These are phyloP conservation scores for Campopleginae sp. DNA, from an alignment of 2,888 invertebrate genomes.

Conservation along the genomic window DNA sequence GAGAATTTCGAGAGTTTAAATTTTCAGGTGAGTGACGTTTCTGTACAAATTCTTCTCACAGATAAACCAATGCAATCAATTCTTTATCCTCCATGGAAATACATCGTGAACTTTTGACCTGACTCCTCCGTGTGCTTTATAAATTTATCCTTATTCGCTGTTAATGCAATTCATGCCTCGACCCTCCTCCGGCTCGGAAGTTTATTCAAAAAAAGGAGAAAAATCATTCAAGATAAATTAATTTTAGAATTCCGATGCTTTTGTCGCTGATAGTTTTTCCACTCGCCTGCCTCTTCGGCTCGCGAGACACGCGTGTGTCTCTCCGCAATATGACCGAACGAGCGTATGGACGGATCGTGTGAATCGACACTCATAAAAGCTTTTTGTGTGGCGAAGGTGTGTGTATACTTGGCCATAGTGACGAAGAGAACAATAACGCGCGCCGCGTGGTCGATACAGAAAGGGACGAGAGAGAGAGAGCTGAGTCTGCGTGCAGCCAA, in stretches of 20 bases:
- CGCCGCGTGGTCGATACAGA: background rate
- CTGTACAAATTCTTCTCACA: background rate
- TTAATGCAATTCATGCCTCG: background rate
- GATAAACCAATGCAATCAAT: slow-evolving; percentile 33
- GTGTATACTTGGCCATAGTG: background rate
- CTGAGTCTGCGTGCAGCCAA: slow-evolving; percentile 48
- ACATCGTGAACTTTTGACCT: slow-evolving; percentile 65
- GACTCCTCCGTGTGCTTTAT: background rate
- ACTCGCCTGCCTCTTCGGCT: slow-evolving; percentile 35
- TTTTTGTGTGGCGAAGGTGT: slow-evolving; percentile 43
- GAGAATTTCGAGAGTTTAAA: slow-evolving; percentile 19
- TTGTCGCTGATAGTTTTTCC: background rate
- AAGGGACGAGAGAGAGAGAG: slow-evolving; percentile 6
- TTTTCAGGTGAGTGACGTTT: slow-evolving; percentile 20
- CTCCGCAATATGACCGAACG: background rate
- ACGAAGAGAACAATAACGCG: slow-evolving; percentile 1
- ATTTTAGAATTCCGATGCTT: background rate
- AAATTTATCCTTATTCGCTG: background rate
- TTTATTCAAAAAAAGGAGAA: background rate
- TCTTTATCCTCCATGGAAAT: slow-evolving; percentile 37
- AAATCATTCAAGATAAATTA: background rate
- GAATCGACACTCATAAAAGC: slow-evolving; percentile 57
- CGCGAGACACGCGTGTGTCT: background rate
- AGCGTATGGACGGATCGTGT: slow-evolving; percentile 35
- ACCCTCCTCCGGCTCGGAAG: background rate